A percentile compares a stretch with the other conserved stretches of the same genome.
Conservation (phyloP, 1,140 invertebrate species). For the Archivesica marissinica region DNA sequence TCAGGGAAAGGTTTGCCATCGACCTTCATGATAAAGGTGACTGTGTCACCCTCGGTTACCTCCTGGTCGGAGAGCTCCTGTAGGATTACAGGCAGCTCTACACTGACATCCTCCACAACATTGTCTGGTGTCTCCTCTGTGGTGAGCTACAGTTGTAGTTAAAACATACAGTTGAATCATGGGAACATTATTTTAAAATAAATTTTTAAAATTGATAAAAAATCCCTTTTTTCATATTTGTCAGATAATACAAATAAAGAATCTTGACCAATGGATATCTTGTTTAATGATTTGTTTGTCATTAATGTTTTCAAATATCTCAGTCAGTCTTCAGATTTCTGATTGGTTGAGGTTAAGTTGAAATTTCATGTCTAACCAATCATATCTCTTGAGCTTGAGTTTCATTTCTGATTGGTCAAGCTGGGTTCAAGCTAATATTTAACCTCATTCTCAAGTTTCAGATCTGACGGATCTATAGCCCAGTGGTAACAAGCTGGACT, state of each 20-base stretch:
- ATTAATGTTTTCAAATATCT: too few species aligned
- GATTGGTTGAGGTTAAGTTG: too few species aligned
- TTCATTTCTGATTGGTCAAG: too few species aligned
- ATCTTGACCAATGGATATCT: too few species aligned
- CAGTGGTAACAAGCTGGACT: too few species aligned
- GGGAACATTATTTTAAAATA: background rate
- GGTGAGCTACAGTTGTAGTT: constrained; percentile 50
- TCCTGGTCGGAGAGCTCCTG: constrained; percentile 75
- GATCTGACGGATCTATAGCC: too few species aligned
- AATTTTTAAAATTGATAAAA: background rate
- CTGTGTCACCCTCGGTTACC: constrained; percentile 79
- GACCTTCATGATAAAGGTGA: constrained; percentile 83
- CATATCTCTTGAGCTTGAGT: too few species aligned
- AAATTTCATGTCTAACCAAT: too few species aligned
- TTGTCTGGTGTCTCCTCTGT: constrained; percentile 61
- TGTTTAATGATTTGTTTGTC: too few species aligned
- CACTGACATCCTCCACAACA: constrained; percentile 72
- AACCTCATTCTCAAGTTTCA: too few species aligned
- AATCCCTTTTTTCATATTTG: background rate
- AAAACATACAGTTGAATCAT: background rate
- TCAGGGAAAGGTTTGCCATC: constrained; percentile 80
- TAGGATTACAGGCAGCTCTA: constrained; percentile 73
- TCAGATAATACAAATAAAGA: background rate
- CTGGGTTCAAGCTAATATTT: too few species aligned
- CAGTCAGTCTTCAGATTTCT: too few species aligned